These are phyloP conservation scores for Papilio polyxenes DNA, from an alignment of 1,140 invertebrate genomes.

Conservation along the genomic window DNA sequence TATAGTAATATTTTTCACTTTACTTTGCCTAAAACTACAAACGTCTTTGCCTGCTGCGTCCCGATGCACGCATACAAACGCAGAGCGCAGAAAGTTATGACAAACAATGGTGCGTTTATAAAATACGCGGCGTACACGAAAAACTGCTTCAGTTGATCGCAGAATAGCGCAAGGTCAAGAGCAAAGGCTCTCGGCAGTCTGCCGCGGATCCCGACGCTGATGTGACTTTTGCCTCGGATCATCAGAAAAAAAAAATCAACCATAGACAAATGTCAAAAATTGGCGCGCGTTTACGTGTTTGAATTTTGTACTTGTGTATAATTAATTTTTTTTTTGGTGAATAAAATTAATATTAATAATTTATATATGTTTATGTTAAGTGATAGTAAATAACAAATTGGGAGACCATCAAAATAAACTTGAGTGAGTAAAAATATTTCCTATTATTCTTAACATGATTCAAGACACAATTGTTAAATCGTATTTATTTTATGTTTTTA, in stretches of 20 bases:
- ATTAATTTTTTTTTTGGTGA: slow-evolving; percentile 3
- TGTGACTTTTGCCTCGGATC: slow-evolving; percentile 56
- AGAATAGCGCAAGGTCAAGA: slow-evolving; percentile 75
- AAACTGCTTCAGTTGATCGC: slow-evolving; percentile 69
- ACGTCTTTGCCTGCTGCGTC: slow-evolving; percentile 25
- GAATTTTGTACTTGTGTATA: slow-evolving; percentile 12
- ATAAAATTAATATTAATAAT: not conserved
- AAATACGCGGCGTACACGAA: slow-evolving; percentile 66
- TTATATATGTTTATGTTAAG: not conserved
- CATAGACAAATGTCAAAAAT: slow-evolving; percentile 9
- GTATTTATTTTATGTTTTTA: too few relatives aligned
- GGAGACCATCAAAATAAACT: not conserved
- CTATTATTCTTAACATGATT: not conserved
- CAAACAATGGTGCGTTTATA: slow-evolving; percentile 75
- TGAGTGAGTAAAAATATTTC: slow-evolving; percentile 12
- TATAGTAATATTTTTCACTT: not conserved
- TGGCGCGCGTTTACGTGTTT: slow-evolving; percentile 26
- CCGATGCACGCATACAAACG: slow-evolving; percentile 38
- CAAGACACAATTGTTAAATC: not conserved
- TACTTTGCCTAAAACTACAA: not conserved
- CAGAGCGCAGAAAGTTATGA: slow-evolving; percentile 69
- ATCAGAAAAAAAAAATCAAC: slow-evolving; percentile 46
- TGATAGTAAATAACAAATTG: slow-evolving; percentile 6
- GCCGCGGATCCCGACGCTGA: slow-evolving; percentile 52
- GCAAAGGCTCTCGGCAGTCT: slow-evolving; percentile 56